Evolutionary conservation across 2,797 vertebrate genomes (phyloP).

Genomic region (Pseudotriccus pelzelni): DNA sequence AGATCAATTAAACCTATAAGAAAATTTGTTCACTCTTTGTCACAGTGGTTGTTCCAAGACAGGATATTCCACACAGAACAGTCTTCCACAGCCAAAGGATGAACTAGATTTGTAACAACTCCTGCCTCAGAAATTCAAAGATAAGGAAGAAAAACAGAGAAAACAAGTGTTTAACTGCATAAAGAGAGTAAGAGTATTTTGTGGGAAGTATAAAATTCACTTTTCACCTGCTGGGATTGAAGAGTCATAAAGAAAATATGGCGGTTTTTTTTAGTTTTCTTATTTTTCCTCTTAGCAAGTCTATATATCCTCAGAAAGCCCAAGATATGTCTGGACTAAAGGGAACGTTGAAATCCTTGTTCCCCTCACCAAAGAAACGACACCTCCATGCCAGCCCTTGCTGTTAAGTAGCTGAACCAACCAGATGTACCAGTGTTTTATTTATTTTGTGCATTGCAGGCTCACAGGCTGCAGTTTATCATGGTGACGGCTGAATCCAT

Average conservation of each 20-base stretch:
- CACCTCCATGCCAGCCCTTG: neutral
- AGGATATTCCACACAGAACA: neutral
- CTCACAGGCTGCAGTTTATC: slow-evolving; percentile 56
- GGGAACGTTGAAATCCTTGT: neutral
- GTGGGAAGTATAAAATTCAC: neutral
- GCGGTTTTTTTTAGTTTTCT: rapidly evolving
- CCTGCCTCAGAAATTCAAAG: neutral
- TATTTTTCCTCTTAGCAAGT: neutral
- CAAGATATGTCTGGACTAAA: neutral
- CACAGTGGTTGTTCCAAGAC: neutral
- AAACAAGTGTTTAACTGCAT: rapidly evolving
- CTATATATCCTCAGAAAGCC: neutral
- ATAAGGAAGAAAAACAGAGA: neutral
- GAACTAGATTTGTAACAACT: neutral
- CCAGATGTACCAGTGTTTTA: slow-evolving; percentile 65
- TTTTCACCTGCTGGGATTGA: neutral
- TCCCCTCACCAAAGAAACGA: neutral
- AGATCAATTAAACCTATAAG: neutral
- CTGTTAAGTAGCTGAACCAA: slow-evolving; percentile 60
- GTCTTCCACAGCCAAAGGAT: rapidly evolving
- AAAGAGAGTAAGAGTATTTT: neutral
- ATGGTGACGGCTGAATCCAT: slow-evolving; percentile 74
- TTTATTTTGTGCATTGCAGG: slow-evolving; percentile 68
- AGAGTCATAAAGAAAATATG: rapidly evolving
- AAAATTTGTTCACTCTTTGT: neutral